phyloP scores from a whole-genome alignment of 2,888 invertebrate species.

The Ichneumoninae sp. region DNA sequence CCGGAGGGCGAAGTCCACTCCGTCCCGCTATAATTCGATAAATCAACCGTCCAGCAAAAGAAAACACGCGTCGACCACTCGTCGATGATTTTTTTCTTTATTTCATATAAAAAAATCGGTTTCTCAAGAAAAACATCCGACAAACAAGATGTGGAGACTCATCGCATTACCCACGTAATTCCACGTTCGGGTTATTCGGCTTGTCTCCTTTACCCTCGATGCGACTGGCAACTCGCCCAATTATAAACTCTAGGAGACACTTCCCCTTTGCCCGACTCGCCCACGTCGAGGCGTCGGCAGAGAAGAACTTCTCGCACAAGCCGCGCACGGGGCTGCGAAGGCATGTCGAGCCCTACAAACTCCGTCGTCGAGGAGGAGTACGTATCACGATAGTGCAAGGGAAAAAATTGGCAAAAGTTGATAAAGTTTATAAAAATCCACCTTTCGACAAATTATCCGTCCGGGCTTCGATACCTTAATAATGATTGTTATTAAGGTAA shows the following conservation, averaged over 20 bases:
- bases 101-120: background rate
- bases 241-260: conserved; percentile 33
- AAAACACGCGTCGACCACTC: no score
- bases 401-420: background rate
- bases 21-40: conserved; percentile 5
- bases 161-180: background rate
- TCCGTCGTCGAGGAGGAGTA: conserved; percentile 7
- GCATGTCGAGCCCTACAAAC: background rate
- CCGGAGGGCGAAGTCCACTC: background rate
- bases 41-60: background rate
- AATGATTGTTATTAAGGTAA: background rate
- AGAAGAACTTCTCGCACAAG: conserved; percentile 5
- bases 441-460: background rate
- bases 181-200: conserved; percentile 18
- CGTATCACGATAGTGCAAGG: background rate
- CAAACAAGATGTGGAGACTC: background rate
- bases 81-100: background rate
- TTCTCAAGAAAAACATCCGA: background rate
- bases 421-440: background rate
- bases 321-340: conserved; percentile 3
- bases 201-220: conserved; percentile 33
- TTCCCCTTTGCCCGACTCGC: conserved; percentile 29
- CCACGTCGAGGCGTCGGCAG: conserved; percentile 9
- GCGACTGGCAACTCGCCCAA: conserved; percentile 61
- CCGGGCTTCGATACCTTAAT: background rate